These are phyloP conservation scores for Harmothoe impar DNA, from an alignment of 2,888 invertebrate genomes.

Conservation along the genomic window DNA sequence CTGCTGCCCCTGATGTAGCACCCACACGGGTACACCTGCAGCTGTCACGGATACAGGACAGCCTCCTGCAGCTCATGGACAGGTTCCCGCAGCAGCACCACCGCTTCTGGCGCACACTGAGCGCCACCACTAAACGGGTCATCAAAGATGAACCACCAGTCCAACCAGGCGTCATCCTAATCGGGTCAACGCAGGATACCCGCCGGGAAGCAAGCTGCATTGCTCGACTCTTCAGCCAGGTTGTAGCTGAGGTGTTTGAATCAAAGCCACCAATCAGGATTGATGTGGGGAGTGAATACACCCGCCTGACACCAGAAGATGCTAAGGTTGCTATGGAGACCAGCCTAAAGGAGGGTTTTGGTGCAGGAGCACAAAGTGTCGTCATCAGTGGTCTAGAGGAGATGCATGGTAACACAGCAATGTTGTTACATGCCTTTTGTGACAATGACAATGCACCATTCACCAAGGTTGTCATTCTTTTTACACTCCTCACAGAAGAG, in stretches of 20 bases:
- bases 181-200: neutral
- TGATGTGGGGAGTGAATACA: neutral
- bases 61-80: neutral
- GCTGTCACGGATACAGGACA: too few relatives aligned
- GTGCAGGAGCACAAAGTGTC: constrained; percentile 70
- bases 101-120: constrained; percentile 63
- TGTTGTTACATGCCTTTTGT: constrained; percentile 79
- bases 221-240: constrained; percentile 39
- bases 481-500: constrained; percentile 71
- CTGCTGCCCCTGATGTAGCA: too few relatives aligned
- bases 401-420: constrained; percentile 74
- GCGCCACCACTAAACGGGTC: constrained; percentile 60
- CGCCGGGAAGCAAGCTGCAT: constrained; percentile 51
- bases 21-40: too few relatives aligned
- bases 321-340: constrained; percentile 43
- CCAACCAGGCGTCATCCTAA: constrained; percentile 63
- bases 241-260: constrained; percentile 43
- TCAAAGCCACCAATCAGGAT: neutral
- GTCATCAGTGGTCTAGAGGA: constrained; percentile 76
- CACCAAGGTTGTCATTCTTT: constrained; percentile 75
- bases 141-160: constrained; percentile 31
- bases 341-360: neutral
- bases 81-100: constrained; percentile 61
- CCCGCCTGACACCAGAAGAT: neutral
- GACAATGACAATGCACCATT: constrained; percentile 80